phyloP scores from a whole-genome alignment of 2,888 invertebrate species.

The Polydrusus tereticollis region DNA sequence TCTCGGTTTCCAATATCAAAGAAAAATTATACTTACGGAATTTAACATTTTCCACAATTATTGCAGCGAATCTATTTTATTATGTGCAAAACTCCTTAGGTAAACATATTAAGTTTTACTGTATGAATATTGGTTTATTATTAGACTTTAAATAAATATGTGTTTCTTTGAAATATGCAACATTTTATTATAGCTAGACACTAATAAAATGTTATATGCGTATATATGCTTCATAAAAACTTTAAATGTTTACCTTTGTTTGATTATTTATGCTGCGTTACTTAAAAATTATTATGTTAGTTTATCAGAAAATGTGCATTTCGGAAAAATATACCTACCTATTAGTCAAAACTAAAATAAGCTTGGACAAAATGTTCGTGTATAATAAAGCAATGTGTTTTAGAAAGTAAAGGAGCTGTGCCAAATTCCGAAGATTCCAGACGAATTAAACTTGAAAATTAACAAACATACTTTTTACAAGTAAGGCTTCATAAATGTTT shows the following conservation, averaged over 20 bases:
- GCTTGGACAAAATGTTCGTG: no score
- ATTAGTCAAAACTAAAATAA: no score
- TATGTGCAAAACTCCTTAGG: not conserved
- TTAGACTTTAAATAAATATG: constrained; percentile 1
- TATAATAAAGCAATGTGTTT: no score
- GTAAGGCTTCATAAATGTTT: no score
- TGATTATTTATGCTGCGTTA: not conserved
- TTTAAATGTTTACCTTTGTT: not conserved
- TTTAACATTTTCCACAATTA: not conserved
- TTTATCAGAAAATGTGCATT: not conserved
- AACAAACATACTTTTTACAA: no score
- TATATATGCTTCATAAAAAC: not conserved
- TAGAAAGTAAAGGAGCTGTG: no score
- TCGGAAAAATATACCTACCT: not conserved
- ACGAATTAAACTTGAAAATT: no score
- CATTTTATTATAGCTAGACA: constrained; percentile 12
- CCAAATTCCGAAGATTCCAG: no score
- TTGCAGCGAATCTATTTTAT: not conserved
- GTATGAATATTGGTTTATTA: not conserved
- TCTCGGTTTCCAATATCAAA: constrained; percentile 21
- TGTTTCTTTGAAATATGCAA: constrained; percentile 12
- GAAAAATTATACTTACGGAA: constrained; percentile 4
- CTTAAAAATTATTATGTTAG: not conserved
- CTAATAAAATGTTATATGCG: not conserved
- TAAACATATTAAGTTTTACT: not conserved